Conservation (phyloP, 2,113 vertebrate genomes). For the Phrynosoma blainvillii region DNA sequence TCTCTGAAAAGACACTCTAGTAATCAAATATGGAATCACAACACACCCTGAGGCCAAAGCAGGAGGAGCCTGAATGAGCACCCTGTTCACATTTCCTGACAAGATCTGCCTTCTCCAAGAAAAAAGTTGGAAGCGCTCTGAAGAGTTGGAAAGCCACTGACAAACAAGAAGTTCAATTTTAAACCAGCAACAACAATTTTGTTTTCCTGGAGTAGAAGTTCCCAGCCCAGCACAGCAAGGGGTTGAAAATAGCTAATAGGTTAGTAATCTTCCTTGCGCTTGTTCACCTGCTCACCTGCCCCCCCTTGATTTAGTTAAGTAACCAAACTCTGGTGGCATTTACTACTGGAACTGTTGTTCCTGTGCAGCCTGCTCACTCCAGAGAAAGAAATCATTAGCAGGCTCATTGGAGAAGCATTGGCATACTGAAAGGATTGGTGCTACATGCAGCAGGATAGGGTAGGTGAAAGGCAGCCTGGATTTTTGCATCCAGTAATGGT, state of each 20-base stretch:
- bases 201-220: background rate
- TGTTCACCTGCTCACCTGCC: background rate
- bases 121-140: background rate
- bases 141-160: background rate
- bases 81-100: background rate
- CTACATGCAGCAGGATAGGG: background rate
- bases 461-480: constrained; percentile 66
- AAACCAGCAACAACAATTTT: background rate
- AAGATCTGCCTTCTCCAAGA: background rate
- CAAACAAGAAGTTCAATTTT: background rate
- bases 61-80: too few species aligned
- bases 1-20: too few species aligned
- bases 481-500: too few species aligned
- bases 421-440: constrained; percentile 57
- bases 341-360: constrained; percentile 68
- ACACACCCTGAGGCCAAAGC: too few species aligned
- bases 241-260: constrained; percentile 70
- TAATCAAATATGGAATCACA: too few species aligned
- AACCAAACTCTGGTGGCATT: constrained; percentile 66
- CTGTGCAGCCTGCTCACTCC: constrained; percentile 77
- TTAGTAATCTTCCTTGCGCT: constrained; percentile 38
- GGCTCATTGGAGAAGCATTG: constrained; percentile 73
- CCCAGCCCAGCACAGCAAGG: constrained; percentile 22
- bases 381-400: constrained; percentile 82
- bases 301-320: constrained; percentile 72